Evolutionary conservation across 2,888 invertebrate genomes (phyloP).

Genomic region (Myopa testacea): DNA sequence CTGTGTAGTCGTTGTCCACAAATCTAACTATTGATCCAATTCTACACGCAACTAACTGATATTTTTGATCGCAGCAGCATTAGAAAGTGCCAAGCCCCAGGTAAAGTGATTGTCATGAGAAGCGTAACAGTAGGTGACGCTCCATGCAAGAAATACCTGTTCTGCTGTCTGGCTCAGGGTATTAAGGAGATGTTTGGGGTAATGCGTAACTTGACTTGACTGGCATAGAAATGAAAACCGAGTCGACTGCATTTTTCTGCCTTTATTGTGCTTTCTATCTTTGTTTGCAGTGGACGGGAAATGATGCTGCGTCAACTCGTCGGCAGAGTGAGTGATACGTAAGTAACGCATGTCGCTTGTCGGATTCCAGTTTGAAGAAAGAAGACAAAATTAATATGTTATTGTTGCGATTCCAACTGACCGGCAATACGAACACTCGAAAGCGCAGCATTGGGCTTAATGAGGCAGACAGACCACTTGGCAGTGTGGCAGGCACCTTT

Average conservation of each 20-base stretch:
- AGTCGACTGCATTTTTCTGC: not conserved
- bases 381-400: too few relatives aligned
- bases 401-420: too few relatives aligned
- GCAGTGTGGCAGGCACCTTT: too few relatives aligned
- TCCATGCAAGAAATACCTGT: not conserved
- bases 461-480: too few relatives aligned
- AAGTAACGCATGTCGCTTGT: too few relatives aligned
- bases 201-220: slow-evolving; percentile 19
- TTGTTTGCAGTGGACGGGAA: slow-evolving; percentile 12
- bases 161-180: not conserved
- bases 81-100: too few relatives aligned
- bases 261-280: not conserved
- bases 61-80: not conserved
- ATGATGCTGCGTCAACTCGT: not conserved
- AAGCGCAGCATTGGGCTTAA: too few relatives aligned
- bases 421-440: too few relatives aligned
- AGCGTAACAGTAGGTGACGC: too few relatives aligned
- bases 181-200: not conserved
- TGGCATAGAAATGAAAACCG: not conserved
- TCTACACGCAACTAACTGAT: not conserved
- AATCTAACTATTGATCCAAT: slow-evolving; percentile 11
- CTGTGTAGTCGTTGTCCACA: not conserved
- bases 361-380: too few relatives aligned
- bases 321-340: too few relatives aligned
- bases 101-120: too few relatives aligned